phyloP scores from a whole-genome alignment of 2,888 invertebrate genomes.

The Sipha maydis region DNA sequence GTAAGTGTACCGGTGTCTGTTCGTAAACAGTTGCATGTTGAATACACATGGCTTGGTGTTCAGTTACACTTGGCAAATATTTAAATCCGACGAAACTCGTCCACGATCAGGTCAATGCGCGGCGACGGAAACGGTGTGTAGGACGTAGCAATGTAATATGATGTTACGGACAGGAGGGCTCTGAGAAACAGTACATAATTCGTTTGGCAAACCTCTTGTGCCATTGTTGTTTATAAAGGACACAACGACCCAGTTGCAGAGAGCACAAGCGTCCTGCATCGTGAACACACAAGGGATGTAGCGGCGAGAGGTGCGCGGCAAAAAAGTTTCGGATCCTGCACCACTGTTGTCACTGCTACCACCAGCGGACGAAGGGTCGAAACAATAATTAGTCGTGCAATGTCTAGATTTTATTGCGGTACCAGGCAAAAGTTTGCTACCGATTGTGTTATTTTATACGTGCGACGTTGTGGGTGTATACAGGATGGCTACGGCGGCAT shows the following conservation, averaged over 20 bases:
- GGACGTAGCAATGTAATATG: neutral
- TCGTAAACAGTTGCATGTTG: neutral
- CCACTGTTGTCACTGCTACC: neutral
- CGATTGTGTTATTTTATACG: conserved; percentile 47
- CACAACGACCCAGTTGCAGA: neutral
- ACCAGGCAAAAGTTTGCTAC: conserved; percentile 28
- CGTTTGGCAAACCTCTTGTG: conserved; percentile 32
- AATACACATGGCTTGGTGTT: neutral
- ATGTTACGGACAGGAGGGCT: neutral
- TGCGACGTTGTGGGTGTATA: neutral
- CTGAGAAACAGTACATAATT: conserved; percentile 3
- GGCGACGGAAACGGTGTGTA: no score
- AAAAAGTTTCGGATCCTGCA: conserved; percentile 40
- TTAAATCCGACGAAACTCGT: conserved; percentile 5
- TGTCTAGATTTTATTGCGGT: conserved; percentile 38
- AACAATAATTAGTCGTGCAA: conserved; percentile 53
- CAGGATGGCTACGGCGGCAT: no score
- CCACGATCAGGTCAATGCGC: neutral
- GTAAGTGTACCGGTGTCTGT: no score
- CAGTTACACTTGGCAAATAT: neutral
- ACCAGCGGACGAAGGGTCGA: neutral
- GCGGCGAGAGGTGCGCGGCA: neutral
- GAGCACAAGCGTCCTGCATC: neutral
- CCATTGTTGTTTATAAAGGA: conserved; percentile 43
- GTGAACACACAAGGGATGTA: neutral